Conservation (phyloP, 2,797 vertebrate species). For the Sebastes elongatus region DNA sequence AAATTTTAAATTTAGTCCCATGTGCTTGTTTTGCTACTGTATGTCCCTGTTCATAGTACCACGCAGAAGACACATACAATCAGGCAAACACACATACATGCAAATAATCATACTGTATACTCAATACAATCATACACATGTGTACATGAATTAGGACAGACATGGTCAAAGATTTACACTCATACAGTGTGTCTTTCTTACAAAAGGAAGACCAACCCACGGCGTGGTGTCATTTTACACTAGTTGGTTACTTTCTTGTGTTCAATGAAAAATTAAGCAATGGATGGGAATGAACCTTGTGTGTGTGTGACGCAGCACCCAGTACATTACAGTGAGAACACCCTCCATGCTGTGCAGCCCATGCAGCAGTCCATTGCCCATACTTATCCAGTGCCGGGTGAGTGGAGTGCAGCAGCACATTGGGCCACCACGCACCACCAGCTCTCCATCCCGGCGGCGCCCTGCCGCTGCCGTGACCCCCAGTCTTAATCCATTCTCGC, state of each 20-base stretch:
- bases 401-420: background rate
- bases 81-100: background rate
- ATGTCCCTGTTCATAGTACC: background rate
- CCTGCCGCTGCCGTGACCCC: no score
- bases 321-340: background rate
- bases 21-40: background rate
- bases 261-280: background rate
- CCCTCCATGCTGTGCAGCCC: background rate
- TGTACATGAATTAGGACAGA: background rate
- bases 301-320: background rate
- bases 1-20: background rate
- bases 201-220: background rate
- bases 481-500: no score
- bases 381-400: background rate
- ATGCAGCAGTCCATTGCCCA: background rate
- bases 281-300: background rate
- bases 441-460: no score
- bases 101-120: no score
- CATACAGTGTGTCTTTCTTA: background rate
- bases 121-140: no score
- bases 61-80: accelerated
- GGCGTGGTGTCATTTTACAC: background rate
- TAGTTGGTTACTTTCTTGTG: background rate
- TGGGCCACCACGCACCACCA: background rate
- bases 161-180: background rate